Evolutionary conservation across 2,113 vertebrate species (phyloP), one percentile per base, ranked within the genome.

Genomic region (Petroica traversi): DNA sequence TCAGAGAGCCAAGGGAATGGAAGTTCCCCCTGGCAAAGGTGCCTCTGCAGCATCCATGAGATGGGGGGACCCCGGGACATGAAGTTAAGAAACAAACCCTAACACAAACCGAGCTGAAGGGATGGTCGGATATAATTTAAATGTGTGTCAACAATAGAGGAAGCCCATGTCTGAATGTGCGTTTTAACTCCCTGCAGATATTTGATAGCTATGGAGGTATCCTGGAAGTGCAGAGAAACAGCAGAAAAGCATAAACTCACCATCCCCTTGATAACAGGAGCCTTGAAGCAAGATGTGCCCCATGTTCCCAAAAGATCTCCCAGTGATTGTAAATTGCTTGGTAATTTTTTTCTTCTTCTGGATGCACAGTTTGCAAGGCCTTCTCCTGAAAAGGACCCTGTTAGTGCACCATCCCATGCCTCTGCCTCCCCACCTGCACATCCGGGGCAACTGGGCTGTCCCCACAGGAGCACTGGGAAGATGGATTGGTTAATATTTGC

Each of bases 401-500:
- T 19, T 43, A 84, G 43, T 5, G 6, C 36, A 59, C 11, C 6
- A 25, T 40, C 64, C 63, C 0, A 0, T 57, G 55, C 72, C 52
- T 88, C 19, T 3, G 28, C 72, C 91, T 87, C 36, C 31, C 66
- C 64, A 51, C 11, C 33, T 75, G 36, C 38, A 72, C 82, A 49
- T 33, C 33, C 54, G 67, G 61, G 25, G 26, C 52, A 79, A 41
- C 57, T 57, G 69, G 33, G 24, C 84, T 92, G 81, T 85, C 69
- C 8, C 66, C 87, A 91, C 25, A 62, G 84, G 52, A 92, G 17
- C 14, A 1, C 28, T 46, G 61, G 57, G 69, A 95, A 95, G 93
- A 92, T 85, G 77, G 91, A 91, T 82, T 64, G 55, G 87, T 92
- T 93, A 95, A 95, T 87, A 95, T 82, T 95, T 95, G 12, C 62